phyloP scores from a whole-genome alignment of 2,797 vertebrate species.

The Smutsia temminckii region DNA sequence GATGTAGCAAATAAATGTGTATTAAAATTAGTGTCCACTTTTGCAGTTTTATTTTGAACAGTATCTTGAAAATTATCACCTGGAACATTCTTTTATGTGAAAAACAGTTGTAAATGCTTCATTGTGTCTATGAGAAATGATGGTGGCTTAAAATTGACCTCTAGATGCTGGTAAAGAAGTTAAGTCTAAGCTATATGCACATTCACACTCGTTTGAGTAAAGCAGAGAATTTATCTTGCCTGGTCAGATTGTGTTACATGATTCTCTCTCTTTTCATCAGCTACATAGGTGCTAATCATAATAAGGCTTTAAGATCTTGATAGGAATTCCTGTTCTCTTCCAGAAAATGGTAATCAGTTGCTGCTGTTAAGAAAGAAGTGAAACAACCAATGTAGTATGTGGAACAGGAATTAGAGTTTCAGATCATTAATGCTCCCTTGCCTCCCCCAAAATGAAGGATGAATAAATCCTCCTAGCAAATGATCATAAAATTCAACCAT shows the following conservation, averaged over 20 bases:
- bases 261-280: background rate
- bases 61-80: constrained; percentile 33
- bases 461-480: constrained; percentile 61
- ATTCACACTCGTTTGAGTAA: background rate
- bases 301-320: background rate
- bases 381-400: background rate
- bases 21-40: constrained; percentile 25
- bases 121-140: background rate
- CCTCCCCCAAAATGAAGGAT: constrained; percentile 49
- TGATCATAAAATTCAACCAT: constrained; percentile 37
- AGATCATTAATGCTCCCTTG: background rate
- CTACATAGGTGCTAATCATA: background rate
- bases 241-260: background rate
- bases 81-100: constrained; percentile 8
- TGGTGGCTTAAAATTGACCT: background rate
- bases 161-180: background rate
- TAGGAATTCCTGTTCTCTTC: background rate
- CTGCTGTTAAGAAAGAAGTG: background rate
- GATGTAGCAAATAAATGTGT: constrained; percentile 31
- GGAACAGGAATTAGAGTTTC: background rate
- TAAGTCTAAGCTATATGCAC: background rate
- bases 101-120: background rate
- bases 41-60: constrained; percentile 49
- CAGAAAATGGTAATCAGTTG: background rate
- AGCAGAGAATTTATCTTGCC: background rate